Base-by-base conservation (phyloP, 2,888 invertebrate species). In the Schrankia costaestrigalis region DNA sequence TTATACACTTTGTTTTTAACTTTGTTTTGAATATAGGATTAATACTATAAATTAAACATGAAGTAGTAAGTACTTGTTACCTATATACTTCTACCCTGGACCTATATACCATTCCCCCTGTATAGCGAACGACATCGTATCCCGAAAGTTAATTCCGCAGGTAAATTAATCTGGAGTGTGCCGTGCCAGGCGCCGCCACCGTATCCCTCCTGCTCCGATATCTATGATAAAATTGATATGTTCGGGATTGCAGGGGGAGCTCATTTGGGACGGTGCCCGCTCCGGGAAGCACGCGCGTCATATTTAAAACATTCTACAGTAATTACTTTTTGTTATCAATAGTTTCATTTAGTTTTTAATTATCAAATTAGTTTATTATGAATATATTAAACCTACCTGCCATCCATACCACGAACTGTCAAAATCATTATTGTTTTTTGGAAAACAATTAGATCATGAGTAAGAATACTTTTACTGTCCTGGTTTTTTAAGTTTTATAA, bases 381-480 rank as follows among this genome's bases (percentile, higher is more conserved):
- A 49, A 60, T 25, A 49, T 39, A 50, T 19, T 52, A 58, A 67
- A 78, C 83, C 74, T 63, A 84, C 84, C 84, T 81, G 83, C 79
- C 81, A 84, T 78, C 74, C 78, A 81, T 78, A 74, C 63, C 70
- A 73, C 53, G 65, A 79, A 58, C 76, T 81, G 85, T 82, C 86
- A 85, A 81, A 83, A 65, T 65, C 59, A 55, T 69, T 62, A 69
- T 71, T 56, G 56, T 63, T 59, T 33, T 21, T 38, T 31, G 21
- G 3, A 27, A 43, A 43, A 42, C 40, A 23, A 46, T 37, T 26
- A 25, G 24, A 49, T 44, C 41, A 56, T 52, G 23, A 30, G 6
- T 40, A 42, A 23, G 27, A 29, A 32, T 44, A 26, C 41, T 32
- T 37, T 27, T 37, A 10, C 29, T 41, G 43, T 31, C 31, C 23